Evolutionary conservation across 1,140 invertebrate species (phyloP).

Genomic region (Dermatophagoides farinae): DNA sequence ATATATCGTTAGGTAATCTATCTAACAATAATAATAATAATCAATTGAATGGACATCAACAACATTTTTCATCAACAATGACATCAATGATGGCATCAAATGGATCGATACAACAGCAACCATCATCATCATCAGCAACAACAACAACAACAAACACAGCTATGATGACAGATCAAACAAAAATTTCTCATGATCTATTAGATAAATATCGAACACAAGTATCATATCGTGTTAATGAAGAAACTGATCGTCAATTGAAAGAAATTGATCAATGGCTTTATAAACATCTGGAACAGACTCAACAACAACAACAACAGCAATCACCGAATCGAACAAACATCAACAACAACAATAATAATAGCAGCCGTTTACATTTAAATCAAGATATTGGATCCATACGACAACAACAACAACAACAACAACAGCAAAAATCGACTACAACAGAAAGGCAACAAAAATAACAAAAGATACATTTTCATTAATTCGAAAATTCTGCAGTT

Average conservation of each 20-base stretch:
- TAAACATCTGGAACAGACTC: neutral
- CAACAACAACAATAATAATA: neutral
- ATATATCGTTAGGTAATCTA: too few species aligned
- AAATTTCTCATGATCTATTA: neutral
- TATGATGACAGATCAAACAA: neutral
- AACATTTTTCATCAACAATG: neutral
- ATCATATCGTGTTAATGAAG: conserved; percentile 1
- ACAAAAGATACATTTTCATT: too few species aligned
- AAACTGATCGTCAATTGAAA: neutral
- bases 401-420: neutral
- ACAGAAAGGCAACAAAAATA: neutral
- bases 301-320: neutral
- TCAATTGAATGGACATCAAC: neutral
- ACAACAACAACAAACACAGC: neutral
- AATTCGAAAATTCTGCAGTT: too few species aligned
- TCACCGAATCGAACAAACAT: neutral
- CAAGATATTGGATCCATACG: too few species aligned
- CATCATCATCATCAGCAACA: neutral
- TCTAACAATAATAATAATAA: neutral
- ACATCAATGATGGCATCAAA: neutral
- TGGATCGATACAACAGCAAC: neutral
- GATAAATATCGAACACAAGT: conserved; percentile 5
- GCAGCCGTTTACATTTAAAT: too few species aligned
- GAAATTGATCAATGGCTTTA: conserved; percentile 3
- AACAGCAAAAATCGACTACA: neutral